These are phyloP conservation scores for Notamacropus eugenii DNA, from an alignment of 2,797 vertebrate genomes.

Conservation along the genomic window DNA sequence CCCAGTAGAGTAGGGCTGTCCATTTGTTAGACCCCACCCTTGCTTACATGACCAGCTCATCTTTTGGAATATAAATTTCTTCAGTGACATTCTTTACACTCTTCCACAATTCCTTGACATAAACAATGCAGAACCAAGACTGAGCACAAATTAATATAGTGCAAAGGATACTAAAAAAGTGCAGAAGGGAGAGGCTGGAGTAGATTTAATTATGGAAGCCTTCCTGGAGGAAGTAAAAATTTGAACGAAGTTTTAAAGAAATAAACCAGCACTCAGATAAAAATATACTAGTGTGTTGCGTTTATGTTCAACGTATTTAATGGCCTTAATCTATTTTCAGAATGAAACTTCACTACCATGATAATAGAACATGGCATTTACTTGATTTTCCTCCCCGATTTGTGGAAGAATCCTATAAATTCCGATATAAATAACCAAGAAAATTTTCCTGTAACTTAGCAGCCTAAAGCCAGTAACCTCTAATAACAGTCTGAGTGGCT, in stretches of 20 bases:
- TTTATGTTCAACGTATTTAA: constrained; percentile 48
- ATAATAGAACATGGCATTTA: constrained; percentile 77
- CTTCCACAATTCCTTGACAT: neutral
- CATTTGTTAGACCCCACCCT: neutral
- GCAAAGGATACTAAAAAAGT: neutral
- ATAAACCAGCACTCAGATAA: constrained; percentile 36
- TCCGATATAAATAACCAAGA: constrained; percentile 78
- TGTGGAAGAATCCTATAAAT: constrained; percentile 77
- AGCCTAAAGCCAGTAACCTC: constrained; percentile 72
- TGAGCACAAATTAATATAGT: neutral
- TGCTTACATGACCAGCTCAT: neutral
- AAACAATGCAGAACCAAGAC: neutral
- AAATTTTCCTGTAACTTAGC: constrained; percentile 78
- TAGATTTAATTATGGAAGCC: constrained; percentile 4
- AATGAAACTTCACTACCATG: constrained; percentile 68
- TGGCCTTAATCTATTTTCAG: constrained; percentile 75
- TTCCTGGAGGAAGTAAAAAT: constrained; percentile 21
- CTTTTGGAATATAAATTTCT: neutral
- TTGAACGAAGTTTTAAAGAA: constrained; percentile 5
- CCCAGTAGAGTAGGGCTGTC: neutral
- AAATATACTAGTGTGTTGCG: neutral
- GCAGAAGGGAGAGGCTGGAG: neutral
- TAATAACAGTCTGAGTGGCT: constrained; percentile 65
- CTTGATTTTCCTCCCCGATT: constrained; percentile 70
- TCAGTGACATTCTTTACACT: neutral